Base-by-base conservation (phyloP, 2,113 vertebrate species). In the Channa argus region DNA sequence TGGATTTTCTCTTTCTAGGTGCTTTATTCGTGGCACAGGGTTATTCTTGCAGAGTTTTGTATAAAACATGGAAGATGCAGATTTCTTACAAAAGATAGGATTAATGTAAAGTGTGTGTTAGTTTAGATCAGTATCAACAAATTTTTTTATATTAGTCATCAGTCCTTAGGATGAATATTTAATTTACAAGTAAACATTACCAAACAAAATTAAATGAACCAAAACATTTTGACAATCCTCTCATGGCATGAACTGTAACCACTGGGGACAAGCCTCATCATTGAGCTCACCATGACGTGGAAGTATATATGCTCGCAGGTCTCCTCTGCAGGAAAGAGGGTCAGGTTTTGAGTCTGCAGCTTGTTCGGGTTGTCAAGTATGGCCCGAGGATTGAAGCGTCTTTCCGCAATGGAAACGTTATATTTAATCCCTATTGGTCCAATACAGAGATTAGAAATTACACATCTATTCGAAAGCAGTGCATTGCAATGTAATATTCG, bases 221-320 rank as follows among this genome's bases (percentile, higher is more conserved):
- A 34, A 39, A 2, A 4, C n/a, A 43, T 8, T 5, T 65, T 12
- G 36, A 6, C 5, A 55, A 13, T n/a, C 38, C 3, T 43, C 53
- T 33, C 3, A 34, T 5, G 39, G 13, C 8, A 39, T 3, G n/a
- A 38, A 36, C 11, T n/a, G 47, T 58, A 14, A 5, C 5, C 49
- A 4, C 5, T 6, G 24, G 24, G 24, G 24, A 24, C 24, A 24
- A 24, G 24, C 24, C 13, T n/a, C 36, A 13, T 55, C 2, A 0
- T 3, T 5, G 13, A n/a, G 66, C 97, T 94, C 86, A 99, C 98
- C 95, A 98, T 86, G 43, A 99, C 96, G 0, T 99, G 96, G 89
- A 99, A 99, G 83, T 79, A 95, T 65, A 98, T 92, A 63, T 85
- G 93, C 14, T 97, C 90, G 3, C 98, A 99, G 37, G 49, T 88